phyloP scores from a whole-genome alignment of 2,888 invertebrate species.

The Sarcophaga subvicina region DNA sequence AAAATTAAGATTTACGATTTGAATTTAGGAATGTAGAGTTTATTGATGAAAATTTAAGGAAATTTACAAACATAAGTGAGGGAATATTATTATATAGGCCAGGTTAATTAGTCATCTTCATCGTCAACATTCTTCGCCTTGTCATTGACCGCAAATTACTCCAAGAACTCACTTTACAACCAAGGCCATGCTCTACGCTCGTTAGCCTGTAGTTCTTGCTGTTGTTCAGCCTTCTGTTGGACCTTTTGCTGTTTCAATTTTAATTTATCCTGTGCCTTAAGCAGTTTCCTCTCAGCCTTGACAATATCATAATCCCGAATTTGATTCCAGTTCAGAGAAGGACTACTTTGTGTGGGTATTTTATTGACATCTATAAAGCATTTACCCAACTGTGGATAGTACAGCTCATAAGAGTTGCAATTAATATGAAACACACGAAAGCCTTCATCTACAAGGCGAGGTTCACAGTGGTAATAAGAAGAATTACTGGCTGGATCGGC shows the following conservation, averaged over 20 bases:
- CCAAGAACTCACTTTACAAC: slow-evolving; percentile 26
- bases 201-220: slow-evolving; percentile 73
- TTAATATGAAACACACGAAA: slow-evolving; percentile 75
- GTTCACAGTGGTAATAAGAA: slow-evolving; percentile 74
- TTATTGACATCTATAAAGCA: slow-evolving; percentile 65
- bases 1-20: background rate
- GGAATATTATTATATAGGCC: background rate
- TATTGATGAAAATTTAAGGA: background rate
- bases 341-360: slow-evolving; percentile 50
- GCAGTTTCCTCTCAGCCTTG: slow-evolving; percentile 73
- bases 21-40: background rate
- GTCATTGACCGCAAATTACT: background rate
- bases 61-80: no score
- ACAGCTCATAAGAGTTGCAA: slow-evolving; percentile 73
- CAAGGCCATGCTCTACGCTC: slow-evolving; percentile 17
- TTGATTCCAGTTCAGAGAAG: slow-evolving; percentile 37
- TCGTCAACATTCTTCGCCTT: slow-evolving; percentile 42
- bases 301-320: slow-evolving; percentile 72
- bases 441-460: slow-evolving; percentile 68
- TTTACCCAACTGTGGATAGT: slow-evolving; percentile 70
- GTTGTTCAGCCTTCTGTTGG: slow-evolving; percentile 72
- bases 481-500: slow-evolving; percentile 69
- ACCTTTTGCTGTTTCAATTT: slow-evolving; percentile 73
- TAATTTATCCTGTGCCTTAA: slow-evolving; percentile 74
- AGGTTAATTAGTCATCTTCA: slow-evolving; percentile 7